Evolutionary conservation across 2,888 invertebrate genomes (phyloP), one percentile per base, ranked within the genome.

Genomic region (Agapostemon virescens): DNA sequence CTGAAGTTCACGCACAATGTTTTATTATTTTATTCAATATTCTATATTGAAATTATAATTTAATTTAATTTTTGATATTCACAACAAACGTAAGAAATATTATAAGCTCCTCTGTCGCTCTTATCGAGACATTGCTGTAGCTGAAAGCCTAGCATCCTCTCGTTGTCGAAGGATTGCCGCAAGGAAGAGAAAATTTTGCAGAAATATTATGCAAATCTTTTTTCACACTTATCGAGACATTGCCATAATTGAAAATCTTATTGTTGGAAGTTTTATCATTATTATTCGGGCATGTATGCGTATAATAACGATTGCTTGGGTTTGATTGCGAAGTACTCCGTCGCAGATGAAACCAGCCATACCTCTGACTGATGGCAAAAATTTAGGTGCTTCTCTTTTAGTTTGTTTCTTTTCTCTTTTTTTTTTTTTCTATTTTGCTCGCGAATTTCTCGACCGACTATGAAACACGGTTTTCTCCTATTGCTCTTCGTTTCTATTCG

Each of bases 311-410:
- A 82, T 67, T 76, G 82, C 73, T 69, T 20, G 58, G 26, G 77
- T 66, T 76, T 70, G 38, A 20, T n/a, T 23, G 42, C 33, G n/a
- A 49, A 58, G 58, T 38, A 49, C n/a, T 69, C n/a, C 38, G 17
- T 49, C 26, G 38, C 36, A 36, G 67, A 67, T n/a, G 40, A 42
- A 45, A 69, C 67, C 66, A 45, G 38, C 73, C 26, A 64, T 38
- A 52, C 33, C 26, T 7, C 38, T 26, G 74, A 63, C 33, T 67
- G 74, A 74, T 33, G 72, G 61, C n/a, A 73, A 69, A 76, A 17
- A 73, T 68, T 33, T 70, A 74, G 71, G 81, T 71, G 84, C 64
- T 86, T 67, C 20, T 67, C 20, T 26, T 74, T 63, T 61, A 40
- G 1, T 61, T 20, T 63, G 64, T 67, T 36, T 66, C 26, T 61